Base-by-base conservation (phyloP, 2,113 vertebrate genomes). In the Romanogobio albipinnatus region DNA sequence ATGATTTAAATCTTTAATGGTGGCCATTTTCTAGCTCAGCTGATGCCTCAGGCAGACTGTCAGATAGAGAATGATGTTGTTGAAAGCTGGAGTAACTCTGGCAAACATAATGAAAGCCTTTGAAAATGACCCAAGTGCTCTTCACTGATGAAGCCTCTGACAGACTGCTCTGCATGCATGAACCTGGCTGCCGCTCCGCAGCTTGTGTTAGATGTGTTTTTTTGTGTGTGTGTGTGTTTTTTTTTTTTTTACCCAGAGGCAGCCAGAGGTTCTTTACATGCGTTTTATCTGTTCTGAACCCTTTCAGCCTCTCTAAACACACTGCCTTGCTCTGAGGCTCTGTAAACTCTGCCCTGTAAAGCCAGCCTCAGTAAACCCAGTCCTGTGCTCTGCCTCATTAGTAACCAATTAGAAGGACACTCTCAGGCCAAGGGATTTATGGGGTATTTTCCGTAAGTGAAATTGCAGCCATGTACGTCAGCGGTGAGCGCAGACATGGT, bases 1-100 rank as follows among this genome's bases (percentile, higher is more conserved):
- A 64, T 85, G 81, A 76, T 81, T 75, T 84, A 0, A 84, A 88
- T 86, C 75, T 86, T 84, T 88, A 61, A 88, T 86, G 76, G 17
- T 70, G 29, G 61, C 15, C 70, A 71, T 86, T 73, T 73, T 76
- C 4, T 13, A 61, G 39, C 81, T 76, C 59, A 24, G 73, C 49
- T 51, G 49, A 59, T 86, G 76, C 87, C 76, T 68, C 51, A 2
- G 61, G 81, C 84, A 68, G 84, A 70, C 59, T 84, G 76, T 71
- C 62, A 84, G 56, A 53, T 62, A 68, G 49, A 84, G 76, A 86
- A 86, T 62, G 83, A 76, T 88, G 84, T 86, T 84, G 59, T 76
- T 80, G 39, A 84, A 84, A 83, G 66, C 80, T 49, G 58, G 68
- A 85, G 64, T 61, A 59, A 68, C 80, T 85, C 76, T 29, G 47